Evolutionary conservation across 2,797 vertebrate genomes (phyloP), one percentile per base, ranked within the genome.

Genomic region (Todus mexicanus): DNA sequence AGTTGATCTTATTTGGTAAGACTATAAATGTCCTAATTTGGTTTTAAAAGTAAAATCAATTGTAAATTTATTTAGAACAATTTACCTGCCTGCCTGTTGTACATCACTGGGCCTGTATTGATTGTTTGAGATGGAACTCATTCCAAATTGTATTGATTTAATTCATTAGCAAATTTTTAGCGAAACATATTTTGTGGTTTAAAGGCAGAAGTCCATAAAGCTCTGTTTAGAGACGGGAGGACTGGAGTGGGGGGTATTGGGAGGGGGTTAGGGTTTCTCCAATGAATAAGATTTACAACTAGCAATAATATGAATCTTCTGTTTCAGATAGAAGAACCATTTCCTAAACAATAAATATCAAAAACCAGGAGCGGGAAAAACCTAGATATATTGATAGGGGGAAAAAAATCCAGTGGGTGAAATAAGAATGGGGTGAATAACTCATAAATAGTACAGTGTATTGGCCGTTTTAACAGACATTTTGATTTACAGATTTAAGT

Each of bases 31-130:
- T 92, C 69, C 90, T 97, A 97, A 98, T 98, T 97, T 95, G 88
- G 94, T 97, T 97, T 97, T 93, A 85, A 97, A 96, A 94, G 90
- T 91, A 96, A 96, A 97, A 97, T 98, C 95, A 95, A 98, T 97
- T 95, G 95, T 96, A 97, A 96, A 97, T 97, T 97, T 97, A 97
- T 98, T 98, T 97, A 96, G 95, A 94, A 92, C 96, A 97, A 96
- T 95, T 97, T 97, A 95, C 94, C 82, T 81, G 90, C 95, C 92
- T 22, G 94, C 90, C 97, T 96, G 94, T 90, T 96, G 70, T 97
- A 96, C 84, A 97, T 98, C 97, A 97, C 84, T 82, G 79, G 79
- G 90, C 84, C 84, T 20, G 35, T 87, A 93, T 94, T 95, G 97
- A 97, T 96, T 93, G 93, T 84, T 94, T 91, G 92, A 96, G 91